phyloP scores from a whole-genome alignment of 2,113 vertebrate genomes.

The Geococcyx californianus region DNA sequence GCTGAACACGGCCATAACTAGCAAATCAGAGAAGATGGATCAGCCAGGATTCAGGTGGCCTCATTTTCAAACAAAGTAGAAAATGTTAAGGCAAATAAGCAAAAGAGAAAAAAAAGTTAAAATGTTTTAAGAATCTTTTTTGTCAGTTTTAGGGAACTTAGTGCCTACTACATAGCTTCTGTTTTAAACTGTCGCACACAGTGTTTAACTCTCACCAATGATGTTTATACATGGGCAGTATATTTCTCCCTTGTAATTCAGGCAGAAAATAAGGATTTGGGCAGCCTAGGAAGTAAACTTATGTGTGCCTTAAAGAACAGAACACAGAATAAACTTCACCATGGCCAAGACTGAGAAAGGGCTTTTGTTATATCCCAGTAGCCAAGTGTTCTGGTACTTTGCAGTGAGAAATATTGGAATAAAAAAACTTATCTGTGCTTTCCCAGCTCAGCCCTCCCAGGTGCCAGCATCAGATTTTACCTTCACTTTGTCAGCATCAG shows the following conservation, averaged over 20 bases:
- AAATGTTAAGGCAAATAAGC: slow-evolving; percentile 6
- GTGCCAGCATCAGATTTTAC: neutral
- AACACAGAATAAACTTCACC: neutral
- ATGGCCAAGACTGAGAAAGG: neutral
- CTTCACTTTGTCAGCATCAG: neutral
- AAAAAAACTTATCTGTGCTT: neutral
- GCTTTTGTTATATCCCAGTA: neutral
- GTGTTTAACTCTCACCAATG: neutral
- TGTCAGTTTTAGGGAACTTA: neutral
- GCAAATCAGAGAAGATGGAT: slow-evolving; percentile 1
- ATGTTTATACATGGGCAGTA: neutral
- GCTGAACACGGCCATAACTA: neutral
- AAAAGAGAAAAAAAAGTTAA: neutral
- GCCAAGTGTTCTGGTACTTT: neutral
- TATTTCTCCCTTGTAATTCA: neutral
- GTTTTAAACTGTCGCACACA: neutral
- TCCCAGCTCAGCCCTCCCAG: neutral
- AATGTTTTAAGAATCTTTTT: neutral
- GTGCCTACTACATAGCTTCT: neutral
- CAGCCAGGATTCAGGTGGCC: neutral
- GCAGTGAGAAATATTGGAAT: neutral
- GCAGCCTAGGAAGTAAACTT: neutral
- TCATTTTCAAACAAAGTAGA: neutral
- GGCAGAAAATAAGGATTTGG: neutral
- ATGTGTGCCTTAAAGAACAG: neutral